Evolutionary conservation across 2,888 invertebrate genomes (phyloP), one percentile per base, ranked within the genome.

Genomic region (Caenorhabditis sp.): DNA sequence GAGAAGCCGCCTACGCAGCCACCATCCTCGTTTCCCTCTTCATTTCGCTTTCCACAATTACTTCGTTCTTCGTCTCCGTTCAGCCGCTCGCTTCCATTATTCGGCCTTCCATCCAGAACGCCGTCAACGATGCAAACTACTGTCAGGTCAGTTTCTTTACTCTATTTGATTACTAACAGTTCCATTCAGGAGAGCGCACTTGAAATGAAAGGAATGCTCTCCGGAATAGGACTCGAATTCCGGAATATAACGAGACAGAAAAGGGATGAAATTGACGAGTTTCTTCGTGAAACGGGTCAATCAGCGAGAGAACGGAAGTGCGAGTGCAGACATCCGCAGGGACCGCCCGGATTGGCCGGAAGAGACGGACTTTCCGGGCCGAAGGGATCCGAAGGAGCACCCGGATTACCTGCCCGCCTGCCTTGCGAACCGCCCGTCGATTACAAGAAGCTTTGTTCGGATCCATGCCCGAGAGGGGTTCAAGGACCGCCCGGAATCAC

Each of bases 371-470:
- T 88, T 43, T 74, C 82, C 15, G 87, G 87, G 26, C 35, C 76
- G 8, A 70, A 59, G 22, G 80, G 81, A 17, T 73, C 79, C 1
- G 79, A 70, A 24, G 82, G 88, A 2, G 78, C 83, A 5, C 83
- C 82, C 3, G 85, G 85, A 35, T 61, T 78, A 17, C 86, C 86
- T 1, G 86, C 88, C n/a, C 59, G 87, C 7, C 82, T 88, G 2
- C 88, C 88, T 0, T 88, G 88, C 62, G 83, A 87, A 35, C 80
- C 85, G 2, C 79, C 84, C 2, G 71, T 83, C 8, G 86, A 88
- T 37, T 78, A 81, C 52, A 84, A 83, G 61, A 81, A 79, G 63
- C 53, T 82, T 30, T 87, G 87, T 56, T 80, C 85, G 9, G 87
- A 88, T 61, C 84, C 85, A 4, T 88, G 88, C 61, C 87, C 87